Conservation (phyloP, 2,888 invertebrate species). For the Trachelus iudaicus region DNA sequence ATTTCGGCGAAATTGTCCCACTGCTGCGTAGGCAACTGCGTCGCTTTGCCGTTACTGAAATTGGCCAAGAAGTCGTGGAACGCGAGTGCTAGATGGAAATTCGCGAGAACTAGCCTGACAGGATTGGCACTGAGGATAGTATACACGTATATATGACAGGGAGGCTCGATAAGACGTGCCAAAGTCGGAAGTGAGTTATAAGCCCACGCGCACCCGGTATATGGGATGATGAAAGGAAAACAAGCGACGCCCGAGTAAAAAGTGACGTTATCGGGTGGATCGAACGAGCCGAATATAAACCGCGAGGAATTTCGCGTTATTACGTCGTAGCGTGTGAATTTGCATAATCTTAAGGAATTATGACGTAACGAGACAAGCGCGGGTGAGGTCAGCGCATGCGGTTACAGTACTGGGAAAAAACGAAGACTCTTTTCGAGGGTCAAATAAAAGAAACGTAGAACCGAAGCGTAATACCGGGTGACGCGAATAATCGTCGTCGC, state of each 20-base stretch:
- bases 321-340: not conserved
- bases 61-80: not conserved
- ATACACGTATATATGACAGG: not conserved
- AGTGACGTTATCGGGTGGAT: not conserved
- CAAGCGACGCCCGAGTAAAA: not conserved
- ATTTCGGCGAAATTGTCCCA: not conserved
- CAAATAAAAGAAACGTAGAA: slow-evolving; percentile 10
- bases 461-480: slow-evolving; percentile 1
- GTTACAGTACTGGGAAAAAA: not conserved
- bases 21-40: not conserved
- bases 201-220: not conserved
- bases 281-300: not conserved
- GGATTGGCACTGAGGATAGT: not conserved
- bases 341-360: not conserved
- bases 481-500: too few species aligned
- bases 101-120: not conserved
- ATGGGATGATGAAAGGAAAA: not conserved
- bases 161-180: not conserved
- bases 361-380: not conserved
- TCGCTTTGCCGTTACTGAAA: not conserved
- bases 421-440: not conserved
- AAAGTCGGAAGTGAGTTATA: not conserved
- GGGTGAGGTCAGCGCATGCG: not conserved
- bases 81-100: not conserved
- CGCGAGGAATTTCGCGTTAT: not conserved